Conservation (phyloP, 2,113 vertebrate species). For the Grus americana region DNA sequence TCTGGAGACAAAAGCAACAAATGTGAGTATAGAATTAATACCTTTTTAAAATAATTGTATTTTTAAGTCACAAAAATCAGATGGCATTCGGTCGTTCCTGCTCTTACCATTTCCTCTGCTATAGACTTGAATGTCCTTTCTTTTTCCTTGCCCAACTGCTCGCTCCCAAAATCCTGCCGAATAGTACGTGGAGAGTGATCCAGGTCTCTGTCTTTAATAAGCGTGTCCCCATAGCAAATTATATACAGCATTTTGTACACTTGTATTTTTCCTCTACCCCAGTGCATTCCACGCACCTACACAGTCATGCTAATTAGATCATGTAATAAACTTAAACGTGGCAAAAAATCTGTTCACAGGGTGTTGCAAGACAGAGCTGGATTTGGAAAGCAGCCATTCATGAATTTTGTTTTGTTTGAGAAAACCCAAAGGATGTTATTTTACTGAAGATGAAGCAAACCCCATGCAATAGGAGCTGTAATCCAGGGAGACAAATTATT, state of each 20-base stretch:
- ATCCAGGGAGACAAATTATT: neutral
- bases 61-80: neutral
- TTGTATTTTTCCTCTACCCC: slow-evolving; percentile 25
- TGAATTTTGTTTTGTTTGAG: slow-evolving; percentile 46
- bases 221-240: neutral
- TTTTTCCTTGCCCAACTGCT: neutral
- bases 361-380: slow-evolving; percentile 38
- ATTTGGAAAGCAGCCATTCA: slow-evolving; percentile 21
- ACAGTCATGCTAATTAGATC: slow-evolving; percentile 50
- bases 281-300: slow-evolving; percentile 52
- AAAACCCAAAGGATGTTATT: slow-evolving; percentile 17
- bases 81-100: neutral
- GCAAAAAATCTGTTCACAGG: slow-evolving; percentile 45
- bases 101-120: neutral
- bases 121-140: neutral
- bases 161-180: neutral
- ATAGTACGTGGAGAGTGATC: neutral
- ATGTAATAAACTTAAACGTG: slow-evolving; percentile 34
- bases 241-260: slow-evolving; percentile 6
- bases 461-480: neutral
- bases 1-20: slow-evolving; percentile 37
- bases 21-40: neutral
- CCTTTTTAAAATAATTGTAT: neutral
- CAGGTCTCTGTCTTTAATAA: neutral
- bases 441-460: slow-evolving; percentile 2